These are phyloP conservation scores for Lumbricus terrestris DNA, from an alignment of 2,888 invertebrate genomes.

Conservation along the genomic window DNA sequence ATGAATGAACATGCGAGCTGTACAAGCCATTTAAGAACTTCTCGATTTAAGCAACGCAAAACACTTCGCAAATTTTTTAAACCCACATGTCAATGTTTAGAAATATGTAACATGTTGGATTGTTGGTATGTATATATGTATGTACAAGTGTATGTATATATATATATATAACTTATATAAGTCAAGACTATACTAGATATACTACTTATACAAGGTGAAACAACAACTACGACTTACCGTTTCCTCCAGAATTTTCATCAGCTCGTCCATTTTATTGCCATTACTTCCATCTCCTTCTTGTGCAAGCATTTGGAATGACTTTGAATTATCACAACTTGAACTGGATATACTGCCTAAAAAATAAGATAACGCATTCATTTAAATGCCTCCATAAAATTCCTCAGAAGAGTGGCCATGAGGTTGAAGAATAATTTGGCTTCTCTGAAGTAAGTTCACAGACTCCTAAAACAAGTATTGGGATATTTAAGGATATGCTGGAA, in stretches of 20 bases:
- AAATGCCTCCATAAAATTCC: background rate
- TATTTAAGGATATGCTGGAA: too few species aligned
- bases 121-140: background rate
- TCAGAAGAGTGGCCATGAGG: background rate
- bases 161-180: background rate
- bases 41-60: background rate
- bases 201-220: background rate
- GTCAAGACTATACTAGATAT: background rate
- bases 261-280: background rate
- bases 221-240: background rate
- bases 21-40: background rate
- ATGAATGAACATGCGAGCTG: too few species aligned
- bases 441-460: too few species aligned
- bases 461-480: too few species aligned
- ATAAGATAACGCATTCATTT: background rate
- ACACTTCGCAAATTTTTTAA: background rate
- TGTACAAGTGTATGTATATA: background rate
- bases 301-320: background rate
- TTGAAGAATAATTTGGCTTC: background rate
- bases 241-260: constrained; percentile 10
- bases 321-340: constrained; percentile 7
- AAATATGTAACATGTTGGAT: background rate
- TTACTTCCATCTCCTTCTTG: background rate
- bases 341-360: background rate
- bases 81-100: background rate